A percentile compares a stretch with the other conserved stretches of the same genome.
Conservation (phyloP, 2,797 vertebrate species). For the Cossypha caffra region DNA sequence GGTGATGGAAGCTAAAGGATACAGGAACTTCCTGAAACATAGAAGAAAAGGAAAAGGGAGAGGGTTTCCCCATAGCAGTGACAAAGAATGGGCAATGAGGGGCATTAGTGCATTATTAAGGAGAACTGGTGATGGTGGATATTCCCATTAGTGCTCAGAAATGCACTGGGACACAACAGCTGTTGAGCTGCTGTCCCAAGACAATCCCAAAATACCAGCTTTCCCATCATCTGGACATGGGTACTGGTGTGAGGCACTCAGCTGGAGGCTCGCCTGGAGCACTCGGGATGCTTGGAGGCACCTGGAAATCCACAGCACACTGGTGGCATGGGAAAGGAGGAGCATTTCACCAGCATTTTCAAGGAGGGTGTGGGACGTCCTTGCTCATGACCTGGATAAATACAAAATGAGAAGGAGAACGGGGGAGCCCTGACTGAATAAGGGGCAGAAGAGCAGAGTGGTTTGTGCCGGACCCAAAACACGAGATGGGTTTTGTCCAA, state of each 20-base stretch:
- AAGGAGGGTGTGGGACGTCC: background rate
- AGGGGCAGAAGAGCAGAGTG: fast-evolving
- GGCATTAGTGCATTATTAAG: background rate
- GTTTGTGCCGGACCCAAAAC: background rate
- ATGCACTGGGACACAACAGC: background rate
- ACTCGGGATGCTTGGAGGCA: background rate
- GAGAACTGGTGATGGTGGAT: background rate
- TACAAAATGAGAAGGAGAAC: background rate
- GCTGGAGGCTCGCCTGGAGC: background rate
- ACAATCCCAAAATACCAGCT: background rate
- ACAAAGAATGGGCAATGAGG: fast-evolving
- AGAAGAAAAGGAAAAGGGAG: background rate
- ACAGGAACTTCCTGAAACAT: background rate
- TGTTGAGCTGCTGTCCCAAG: background rate
- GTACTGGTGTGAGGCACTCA: background rate
- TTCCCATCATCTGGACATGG: fast-evolving
- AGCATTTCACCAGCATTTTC: background rate
- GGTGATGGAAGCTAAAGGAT: background rate
- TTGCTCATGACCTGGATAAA: fast-evolving
- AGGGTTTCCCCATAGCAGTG: background rate
- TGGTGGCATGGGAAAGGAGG: fast-evolving
- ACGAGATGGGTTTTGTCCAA: fast-evolving
- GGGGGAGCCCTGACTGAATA: fast-evolving
- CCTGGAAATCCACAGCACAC: background rate
- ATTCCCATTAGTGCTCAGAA: background rate